A percentile compares a stretch with the other conserved stretches of the same genome.
Conservation (phyloP, 2,888 invertebrate species). For the Polymixis flavicincta region DNA sequence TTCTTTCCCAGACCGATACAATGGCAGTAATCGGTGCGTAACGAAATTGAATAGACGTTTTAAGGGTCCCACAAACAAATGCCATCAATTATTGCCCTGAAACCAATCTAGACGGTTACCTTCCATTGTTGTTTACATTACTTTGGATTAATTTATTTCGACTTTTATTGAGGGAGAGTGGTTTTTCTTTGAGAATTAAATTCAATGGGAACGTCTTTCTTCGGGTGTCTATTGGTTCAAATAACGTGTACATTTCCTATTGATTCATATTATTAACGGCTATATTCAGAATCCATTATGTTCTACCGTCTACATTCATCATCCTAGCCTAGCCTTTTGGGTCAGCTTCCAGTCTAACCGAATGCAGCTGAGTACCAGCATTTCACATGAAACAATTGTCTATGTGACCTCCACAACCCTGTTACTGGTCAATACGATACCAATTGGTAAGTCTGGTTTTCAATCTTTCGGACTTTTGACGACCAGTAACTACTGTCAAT, state of each 20-base stretch:
- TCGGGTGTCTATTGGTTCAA: not conserved
- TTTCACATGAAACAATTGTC: no score
- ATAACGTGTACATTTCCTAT: not conserved
- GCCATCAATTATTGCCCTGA: conserved; percentile 63
- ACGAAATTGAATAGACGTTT: conserved; percentile 66
- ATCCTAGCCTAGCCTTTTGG: no score
- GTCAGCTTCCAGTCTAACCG: no score
- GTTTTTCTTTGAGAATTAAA: conserved; percentile 1
- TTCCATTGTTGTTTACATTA: conserved; percentile 57
- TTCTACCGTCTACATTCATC: not conserved
- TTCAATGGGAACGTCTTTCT: conserved; percentile 16
- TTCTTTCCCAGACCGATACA: conserved; percentile 50
- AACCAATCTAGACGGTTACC: conserved; percentile 54
- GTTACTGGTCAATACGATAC: no score
- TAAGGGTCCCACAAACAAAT: conserved; percentile 66
- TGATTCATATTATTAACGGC: not conserved
- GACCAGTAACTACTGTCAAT: no score
- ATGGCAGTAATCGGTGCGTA: conserved; percentile 57
- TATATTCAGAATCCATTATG: no score
- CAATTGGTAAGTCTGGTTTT: no score
- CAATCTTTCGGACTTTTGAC: no score
- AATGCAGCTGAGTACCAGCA: no score
- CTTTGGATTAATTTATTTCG: conserved; percentile 52
- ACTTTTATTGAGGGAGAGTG: conserved; percentile 35
- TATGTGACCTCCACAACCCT: no score